Evolutionary conservation across 1,140 invertebrate genomes (phyloP), one percentile per base, ranked within the genome.

Genomic region (Eulimnadia texana): DNA sequence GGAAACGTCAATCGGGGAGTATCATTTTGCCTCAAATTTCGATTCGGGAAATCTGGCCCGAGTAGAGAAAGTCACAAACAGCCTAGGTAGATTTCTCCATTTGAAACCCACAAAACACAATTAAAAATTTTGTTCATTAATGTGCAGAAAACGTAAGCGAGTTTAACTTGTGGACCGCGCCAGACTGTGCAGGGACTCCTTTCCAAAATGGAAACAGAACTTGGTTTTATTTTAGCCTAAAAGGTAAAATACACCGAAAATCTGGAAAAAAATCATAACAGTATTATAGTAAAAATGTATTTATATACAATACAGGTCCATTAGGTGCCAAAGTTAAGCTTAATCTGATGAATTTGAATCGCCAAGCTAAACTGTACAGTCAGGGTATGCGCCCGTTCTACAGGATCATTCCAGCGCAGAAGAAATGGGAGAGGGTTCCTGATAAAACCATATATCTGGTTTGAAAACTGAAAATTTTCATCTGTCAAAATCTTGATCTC

Each of bases 161-260:
- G 72, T 91, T 90, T 70, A 90, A 93, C 74, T 71, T 93, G 22
- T 94, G 90, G 90, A 93, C 90, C 1, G 82, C 82, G 65, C 88
- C 88, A 2, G 92, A 94, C 72, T 92, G 89, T 77, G 81, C 79
- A 63, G 90, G 86, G 27, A 92, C 89, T 11, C 82, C 86, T 68
- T 93, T 82, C 80, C 87, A 93, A 73, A 94, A 93, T 77, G 84
- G 82, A 22, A 93, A 93, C 70, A 79, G 89, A 64, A 91, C 90
- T 1, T 95, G 92, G 92, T 95, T 95, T 76, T 85, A 91, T 70
- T 95, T 95, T 80, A 88, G 88, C n/a, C 74, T 95, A 29, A 79
- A 79, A 72, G 78, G 74, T 75, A 67, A 63, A 53, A 11, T 23
- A 13, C n/a, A n/a, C n/a, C n/a, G n/a, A n/a, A n/a, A n/a, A n/a